phyloP scores from a whole-genome alignment of 2,888 invertebrate species.

The Sarcophaga variegata region DNA sequence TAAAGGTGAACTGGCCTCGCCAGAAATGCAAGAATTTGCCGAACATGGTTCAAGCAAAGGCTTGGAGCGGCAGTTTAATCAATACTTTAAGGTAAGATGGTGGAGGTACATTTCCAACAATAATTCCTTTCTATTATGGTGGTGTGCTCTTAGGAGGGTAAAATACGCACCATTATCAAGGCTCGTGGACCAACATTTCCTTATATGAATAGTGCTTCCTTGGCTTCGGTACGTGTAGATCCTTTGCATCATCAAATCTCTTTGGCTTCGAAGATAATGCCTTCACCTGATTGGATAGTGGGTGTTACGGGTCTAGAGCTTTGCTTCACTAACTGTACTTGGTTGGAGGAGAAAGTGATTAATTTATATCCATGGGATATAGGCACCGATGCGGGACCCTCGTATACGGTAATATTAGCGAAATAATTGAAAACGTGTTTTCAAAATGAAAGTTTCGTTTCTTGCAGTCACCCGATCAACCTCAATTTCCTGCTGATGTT shows the following conservation, averaged over 20 bases:
- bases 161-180: slow-evolving; percentile 95
- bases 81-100: slow-evolving; percentile 83
- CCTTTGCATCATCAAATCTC: slow-evolving; percentile 95
- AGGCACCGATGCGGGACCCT: slow-evolving; percentile 95
- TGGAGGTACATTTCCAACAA: too few relatives aligned
- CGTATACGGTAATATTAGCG: slow-evolving; percentile 85
- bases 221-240: slow-evolving; percentile 94
- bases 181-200: slow-evolving; percentile 95
- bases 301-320: slow-evolving; percentile 95
- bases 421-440: too few relatives aligned
- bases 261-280: slow-evolving; percentile 96
- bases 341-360: slow-evolving; percentile 90
- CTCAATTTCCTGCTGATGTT: slow-evolving; percentile 92
- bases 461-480: slow-evolving; percentile 89
- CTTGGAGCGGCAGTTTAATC: slow-evolving; percentile 95
- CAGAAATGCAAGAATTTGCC: slow-evolving; percentile 94
- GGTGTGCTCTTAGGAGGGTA: slow-evolving; percentile 85
- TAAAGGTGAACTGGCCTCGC: slow-evolving; percentile 91
- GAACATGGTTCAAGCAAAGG: slow-evolving; percentile 95
- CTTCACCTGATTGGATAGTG: slow-evolving; percentile 99
- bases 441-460: too few relatives aligned
- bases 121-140: too few relatives aligned
- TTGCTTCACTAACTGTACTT: slow-evolving; percentile 94
- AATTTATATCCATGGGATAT: slow-evolving; percentile 97
- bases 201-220: slow-evolving; percentile 91